Base-by-base conservation (phyloP, 2,888 invertebrate species). In the Cryptosula pallasiana region DNA sequence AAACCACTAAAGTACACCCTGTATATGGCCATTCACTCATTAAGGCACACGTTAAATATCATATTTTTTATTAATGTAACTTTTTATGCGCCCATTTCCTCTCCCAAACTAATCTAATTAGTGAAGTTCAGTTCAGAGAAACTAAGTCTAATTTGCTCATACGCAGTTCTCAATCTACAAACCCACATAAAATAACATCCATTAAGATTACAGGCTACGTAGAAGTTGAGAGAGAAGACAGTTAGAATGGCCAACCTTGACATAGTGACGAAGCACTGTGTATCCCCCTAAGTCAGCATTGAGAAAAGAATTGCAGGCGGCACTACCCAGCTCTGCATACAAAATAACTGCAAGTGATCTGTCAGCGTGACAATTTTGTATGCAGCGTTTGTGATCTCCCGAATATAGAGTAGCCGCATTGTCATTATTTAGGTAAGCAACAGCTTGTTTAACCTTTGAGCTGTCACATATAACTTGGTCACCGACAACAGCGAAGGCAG, bases 241-340 rank as follows among this genome's bases (percentile, higher is more conserved):
- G 55, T 25, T n/a, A 71, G 2, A 45, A 23, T 5, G 25, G 5
- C 75, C 73, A 83, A 92, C 92, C 88, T 90, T 90, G 0, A 93
- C 87, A 87, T 90, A 93, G 88, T 97, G 95, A 55, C 99, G 88
- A 57, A 95, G 87, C 72, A 96, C 88, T 3, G 63, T 63, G 32
- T 63, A 63, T 16, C 29, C 29, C 1, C 63, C 63, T 13, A 32
- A 29, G 32, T 63, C 63, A 13, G 32, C 3, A 32, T 32, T 63
- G 29, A 63, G 63, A 35, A 69, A 74, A 35, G 45, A 23, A 27
- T 54, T 54, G 35, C 72, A 70, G 3, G 34, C 45, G 25, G 54
- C 54, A 35, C 34, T 58, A 16, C 63, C 58, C 2, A 74, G 34
- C 36, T 74, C 72, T 20, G 71, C 73, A 36, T 74, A 74, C 1